Evolutionary conservation across 2,888 invertebrate species (phyloP), one percentile per base, ranked within the genome.

Genomic region (Mesorhabditis sp.): DNA sequence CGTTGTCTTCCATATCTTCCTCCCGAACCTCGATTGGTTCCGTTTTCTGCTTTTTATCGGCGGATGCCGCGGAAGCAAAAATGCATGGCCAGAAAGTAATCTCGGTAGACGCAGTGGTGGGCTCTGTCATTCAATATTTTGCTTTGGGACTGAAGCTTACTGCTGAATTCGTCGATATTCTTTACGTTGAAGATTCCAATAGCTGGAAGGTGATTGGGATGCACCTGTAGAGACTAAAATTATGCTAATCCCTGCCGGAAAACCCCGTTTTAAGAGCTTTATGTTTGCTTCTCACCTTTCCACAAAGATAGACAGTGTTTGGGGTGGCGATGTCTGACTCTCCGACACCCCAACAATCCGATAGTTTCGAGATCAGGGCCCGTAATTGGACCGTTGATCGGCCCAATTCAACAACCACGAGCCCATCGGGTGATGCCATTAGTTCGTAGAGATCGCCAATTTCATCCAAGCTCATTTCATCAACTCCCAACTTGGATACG

Each of bases 321-420:
- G 63, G 67, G 13, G 65, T 45, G 13, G 61, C 28, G 7, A 74
- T 70, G 3, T 62, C 44, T 4, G 71, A 64, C 4, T 5, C n/a
- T 7, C 73, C 67, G 43, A 68, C 65, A 10, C 75, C 80, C 79
- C 79, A 81, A 62, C 81, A 81, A n/a, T 70, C 62, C 15, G 76
- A 69, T 65, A 72, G 71, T 62, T 78, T 72, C 42, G 65, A 69
- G 28, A 74, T 62, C 50, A 72, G 50, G 62, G 72, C 63, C 28
- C 62, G 44, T 45, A 74, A 71, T 70, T 71, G 72, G 5, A 68
- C 65, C 5, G 74, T 64, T 2, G 41, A 28, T 65, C n/a, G n/a
- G 43, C 50, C 67, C 50, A 81, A 71, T 65, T 80, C 77, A 43
- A 81, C 72, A 6, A 79, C 74, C 43, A 71, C 66, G 3, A 80